Conservation (phyloP, 2,797 vertebrate species). For the Alectoris magna region DNA sequence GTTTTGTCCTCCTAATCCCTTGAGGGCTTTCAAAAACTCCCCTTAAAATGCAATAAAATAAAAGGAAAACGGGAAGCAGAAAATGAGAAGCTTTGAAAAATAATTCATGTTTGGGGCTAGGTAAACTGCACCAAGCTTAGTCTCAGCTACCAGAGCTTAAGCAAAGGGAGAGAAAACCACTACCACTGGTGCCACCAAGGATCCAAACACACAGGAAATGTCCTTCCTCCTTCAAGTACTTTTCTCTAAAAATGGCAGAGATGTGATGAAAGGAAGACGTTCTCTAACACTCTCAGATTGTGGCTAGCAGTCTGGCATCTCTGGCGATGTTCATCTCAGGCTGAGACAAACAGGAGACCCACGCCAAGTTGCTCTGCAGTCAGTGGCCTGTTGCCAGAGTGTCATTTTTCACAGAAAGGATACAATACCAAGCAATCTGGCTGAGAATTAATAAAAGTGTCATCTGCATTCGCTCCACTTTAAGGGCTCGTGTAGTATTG, state of each 20-base stretch:
- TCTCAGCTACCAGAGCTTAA: not conserved
- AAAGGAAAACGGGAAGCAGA: not conserved
- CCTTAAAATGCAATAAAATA: not conserved
- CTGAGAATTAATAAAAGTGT: conserved; percentile 73
- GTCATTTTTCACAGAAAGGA: conserved; percentile 72
- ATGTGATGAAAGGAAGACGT: not conserved
- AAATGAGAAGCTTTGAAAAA: not conserved
- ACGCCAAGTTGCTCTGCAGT: conserved; percentile 65
- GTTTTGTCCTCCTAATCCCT: not conserved
- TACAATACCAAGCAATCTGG: conserved; percentile 70
- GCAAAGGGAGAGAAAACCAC: not conserved
- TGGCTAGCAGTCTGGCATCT: conserved; percentile 57
- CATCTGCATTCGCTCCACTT: conserved; percentile 59
- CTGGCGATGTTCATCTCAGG: conserved; percentile 41
- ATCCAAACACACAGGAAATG: not conserved
- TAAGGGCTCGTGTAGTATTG: conserved; percentile 5
- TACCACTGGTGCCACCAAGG: not conserved
- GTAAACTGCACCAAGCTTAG: not conserved
- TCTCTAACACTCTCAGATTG: conserved; percentile 22
- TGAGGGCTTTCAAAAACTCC: not conserved
- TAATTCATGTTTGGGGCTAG: not conserved
- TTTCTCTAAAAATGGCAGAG: not conserved
- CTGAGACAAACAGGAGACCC: conserved; percentile 46
- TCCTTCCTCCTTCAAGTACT: not conserved
- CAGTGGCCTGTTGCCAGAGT: conserved; percentile 69